phyloP scores from a whole-genome alignment of 1,140 invertebrate genomes.

The Rhopalosiphum maidis region DNA sequence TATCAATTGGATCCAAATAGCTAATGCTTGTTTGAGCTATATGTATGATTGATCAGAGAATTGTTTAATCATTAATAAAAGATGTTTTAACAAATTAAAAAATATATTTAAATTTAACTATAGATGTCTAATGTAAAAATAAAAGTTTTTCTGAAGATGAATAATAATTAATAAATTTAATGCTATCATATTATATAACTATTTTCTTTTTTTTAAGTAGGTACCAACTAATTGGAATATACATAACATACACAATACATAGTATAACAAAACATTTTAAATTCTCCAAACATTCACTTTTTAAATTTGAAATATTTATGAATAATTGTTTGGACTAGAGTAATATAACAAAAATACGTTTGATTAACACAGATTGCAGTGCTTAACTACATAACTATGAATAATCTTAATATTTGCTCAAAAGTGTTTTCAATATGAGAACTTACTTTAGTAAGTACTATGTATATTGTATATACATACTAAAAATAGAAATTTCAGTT shows the following conservation, averaged over 20 bases:
- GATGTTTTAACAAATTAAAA: neutral
- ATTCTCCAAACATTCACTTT: neutral
- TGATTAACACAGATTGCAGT: too few species aligned
- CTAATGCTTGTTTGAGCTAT: too few species aligned
- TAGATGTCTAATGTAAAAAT: neutral
- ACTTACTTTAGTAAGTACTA: too few species aligned
- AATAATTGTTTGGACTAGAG: neutral
- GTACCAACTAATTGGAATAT: neutral
- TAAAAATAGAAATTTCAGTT: too few species aligned
- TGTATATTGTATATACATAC: too few species aligned
- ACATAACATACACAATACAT: neutral
- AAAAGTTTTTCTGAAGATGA: neutral
- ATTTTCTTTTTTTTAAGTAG: neutral
- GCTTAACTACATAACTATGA: neutral
- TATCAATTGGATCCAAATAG: too few species aligned
- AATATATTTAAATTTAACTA: neutral
- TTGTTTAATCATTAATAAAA: too few species aligned
- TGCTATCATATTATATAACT: neutral
- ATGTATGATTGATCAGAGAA: too few species aligned
- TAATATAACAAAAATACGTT: too few species aligned
- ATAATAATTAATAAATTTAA: neutral
- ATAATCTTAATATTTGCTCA: neutral
- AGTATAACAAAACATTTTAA: neutral
- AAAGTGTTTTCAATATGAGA: too few species aligned
- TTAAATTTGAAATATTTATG: neutral